These are phyloP conservation scores for Pogonomyrmex californicus DNA, from an alignment of 1,140 invertebrate species.

Conservation along the genomic window DNA sequence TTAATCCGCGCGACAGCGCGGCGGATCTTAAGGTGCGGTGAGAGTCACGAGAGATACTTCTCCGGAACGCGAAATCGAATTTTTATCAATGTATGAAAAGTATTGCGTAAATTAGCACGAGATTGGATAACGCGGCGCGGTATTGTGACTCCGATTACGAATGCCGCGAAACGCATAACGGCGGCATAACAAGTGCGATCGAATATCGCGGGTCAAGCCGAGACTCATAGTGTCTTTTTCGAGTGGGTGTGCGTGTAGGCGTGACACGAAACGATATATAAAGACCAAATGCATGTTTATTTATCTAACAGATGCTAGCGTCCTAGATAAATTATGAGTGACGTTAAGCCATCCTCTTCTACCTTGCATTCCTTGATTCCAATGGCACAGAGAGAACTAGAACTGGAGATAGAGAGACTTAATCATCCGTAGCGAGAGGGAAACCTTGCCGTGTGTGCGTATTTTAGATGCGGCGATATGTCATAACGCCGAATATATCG, in stretches of 20 bases:
- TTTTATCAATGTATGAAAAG: conserved; percentile 8
- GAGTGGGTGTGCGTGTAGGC: neutral
- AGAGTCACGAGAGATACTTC: neutral
- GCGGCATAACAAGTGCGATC: conserved; percentile 44
- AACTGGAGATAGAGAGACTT: neutral
- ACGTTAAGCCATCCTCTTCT: neutral
- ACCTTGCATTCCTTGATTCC: neutral
- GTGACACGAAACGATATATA: neutral
- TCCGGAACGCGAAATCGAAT: neutral
- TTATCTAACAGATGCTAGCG: neutral
- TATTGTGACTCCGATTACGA: conserved; percentile 50
- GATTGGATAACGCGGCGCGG: conserved; percentile 42
- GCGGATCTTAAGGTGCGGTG: neutral
- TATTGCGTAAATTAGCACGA: conserved; percentile 33
- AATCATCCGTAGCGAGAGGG: conserved; percentile 18
- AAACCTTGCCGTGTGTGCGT: neutral
- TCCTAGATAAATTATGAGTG: neutral
- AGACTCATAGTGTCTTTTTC: conserved; percentile 24
- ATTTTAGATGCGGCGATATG: neutral
- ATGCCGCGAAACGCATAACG: neutral
- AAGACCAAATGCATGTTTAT: neutral
- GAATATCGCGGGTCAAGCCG: conserved; percentile 59
- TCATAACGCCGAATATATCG: neutral
- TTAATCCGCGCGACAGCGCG: conserved; percentile 11
- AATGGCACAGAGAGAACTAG: neutral